These are phyloP conservation scores for Meteorus sp. DNA, from an alignment of 1,140 invertebrate species.

Conservation along the genomic window DNA sequence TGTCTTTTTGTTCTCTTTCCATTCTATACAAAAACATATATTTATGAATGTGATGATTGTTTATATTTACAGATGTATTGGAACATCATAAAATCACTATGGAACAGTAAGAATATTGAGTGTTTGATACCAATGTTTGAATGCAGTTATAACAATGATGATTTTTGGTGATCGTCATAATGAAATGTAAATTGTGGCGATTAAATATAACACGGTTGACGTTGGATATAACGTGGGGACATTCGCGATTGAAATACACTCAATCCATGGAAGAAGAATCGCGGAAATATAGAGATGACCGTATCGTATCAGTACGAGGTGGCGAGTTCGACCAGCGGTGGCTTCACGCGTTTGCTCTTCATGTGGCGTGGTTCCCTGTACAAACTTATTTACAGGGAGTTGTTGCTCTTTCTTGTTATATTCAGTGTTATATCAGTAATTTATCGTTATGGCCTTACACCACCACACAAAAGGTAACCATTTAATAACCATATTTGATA, in stretches of 20 bases:
- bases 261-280: slow-evolving; percentile 10
- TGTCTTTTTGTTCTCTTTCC: too few relatives aligned
- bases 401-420: slow-evolving; percentile 64
- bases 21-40: not conserved
- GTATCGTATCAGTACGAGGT: slow-evolving; percentile 77
- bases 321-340: slow-evolving; percentile 70
- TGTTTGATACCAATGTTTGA: too few relatives aligned
- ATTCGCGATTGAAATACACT: not conserved
- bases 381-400: slow-evolving; percentile 75
- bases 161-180: not conserved
- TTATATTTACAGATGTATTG: not conserved
- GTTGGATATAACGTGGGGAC: not conserved
- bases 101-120: too few relatives aligned
- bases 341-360: slow-evolving; percentile 71
- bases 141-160: slow-evolving; percentile 6
- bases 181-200: slow-evolving; percentile 7
- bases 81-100: too few relatives aligned
- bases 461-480: slow-evolving; percentile 62
- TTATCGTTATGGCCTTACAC: slow-evolving; percentile 66
- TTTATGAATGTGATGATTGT: not conserved
- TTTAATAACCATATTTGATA: too few relatives aligned
- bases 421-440: slow-evolving; percentile 66
- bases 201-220: not conserved
- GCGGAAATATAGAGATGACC: slow-evolving; percentile 62
- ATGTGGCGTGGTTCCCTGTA: slow-evolving; percentile 78